Evolutionary conservation across 2,113 vertebrate species (phyloP), one percentile per base, ranked within the genome.

Genomic region (Tor tambroides): DNA sequence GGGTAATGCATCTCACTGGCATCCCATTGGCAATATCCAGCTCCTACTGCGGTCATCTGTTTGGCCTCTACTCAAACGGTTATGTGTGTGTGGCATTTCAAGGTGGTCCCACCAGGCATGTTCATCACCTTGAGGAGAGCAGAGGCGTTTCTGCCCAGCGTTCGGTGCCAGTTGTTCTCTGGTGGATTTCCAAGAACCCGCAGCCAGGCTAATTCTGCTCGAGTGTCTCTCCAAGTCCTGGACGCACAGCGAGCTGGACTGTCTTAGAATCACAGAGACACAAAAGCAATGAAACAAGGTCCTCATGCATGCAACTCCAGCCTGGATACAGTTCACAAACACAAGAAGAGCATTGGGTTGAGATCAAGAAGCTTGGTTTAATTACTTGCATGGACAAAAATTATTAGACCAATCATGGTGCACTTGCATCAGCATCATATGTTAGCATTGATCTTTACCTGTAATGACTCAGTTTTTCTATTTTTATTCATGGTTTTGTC

Each of bases 101-200:
- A 85, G 51, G 69, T 87, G 35, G 77, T 85, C 51, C 89, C 89
- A 86, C 81, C 65, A 88, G 87, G 86, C 86, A 87, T 87, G 84
- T 90, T 91, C 76, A 76, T 65, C 51, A 85, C 67, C 72, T 89
- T 87, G 82, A 89, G 65, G 43, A 83, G 63, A 69, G 26, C 56
- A 65, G 12, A 81, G 35, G 59, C 59, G 14, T 63, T 9, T 41
- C 11, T 63, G 30, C 56, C 79, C 79, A 80, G 11, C n/a, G 1
- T 21, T 69, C 1, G 14, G 19, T 51, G 65, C 43, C 81, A 35
- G 81, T 51, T 54, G 43, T 43, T 69, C 65, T 67, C 21, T 80
- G 54, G 78, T 63, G 32, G 32, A 9, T 35, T 81, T 81, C 35
- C 59, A 81, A 43, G 32, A 63, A 38, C 17, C n/a, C 12, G 0